phyloP scores from a whole-genome alignment of 2,113 vertebrate species.

The Urocitellus parryii region DNA sequence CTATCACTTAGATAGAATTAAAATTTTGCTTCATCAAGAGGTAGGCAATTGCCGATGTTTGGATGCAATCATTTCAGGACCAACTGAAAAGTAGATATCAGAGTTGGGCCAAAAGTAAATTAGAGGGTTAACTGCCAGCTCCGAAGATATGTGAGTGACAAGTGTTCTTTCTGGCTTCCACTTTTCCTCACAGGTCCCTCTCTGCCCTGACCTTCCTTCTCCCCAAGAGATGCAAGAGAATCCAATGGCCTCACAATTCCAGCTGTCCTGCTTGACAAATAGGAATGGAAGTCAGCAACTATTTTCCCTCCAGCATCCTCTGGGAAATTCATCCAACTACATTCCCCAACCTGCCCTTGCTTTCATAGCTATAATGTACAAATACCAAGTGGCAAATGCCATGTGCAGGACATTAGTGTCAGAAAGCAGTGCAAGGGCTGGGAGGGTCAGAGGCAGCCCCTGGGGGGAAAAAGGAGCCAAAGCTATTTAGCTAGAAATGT shows the following conservation, averaged over 20 bases:
- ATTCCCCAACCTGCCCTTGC: slow-evolving; percentile 19
- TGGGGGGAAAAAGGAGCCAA: slow-evolving; percentile 13
- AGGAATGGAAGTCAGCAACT: slow-evolving; percentile 58
- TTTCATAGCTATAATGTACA: slow-evolving; percentile 54
- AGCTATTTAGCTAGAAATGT: slow-evolving; percentile 2
- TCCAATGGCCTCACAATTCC: slow-evolving; percentile 17
- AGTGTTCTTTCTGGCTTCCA: not conserved
- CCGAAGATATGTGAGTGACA: not conserved
- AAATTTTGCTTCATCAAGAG: not conserved
- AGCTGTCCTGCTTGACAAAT: slow-evolving; percentile 60
- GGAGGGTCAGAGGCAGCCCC: not conserved
- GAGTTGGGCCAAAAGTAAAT: not conserved
- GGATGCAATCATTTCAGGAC: not conserved
- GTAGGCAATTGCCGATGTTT: not conserved
- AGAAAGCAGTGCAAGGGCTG: not conserved
- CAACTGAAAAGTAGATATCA: not conserved
- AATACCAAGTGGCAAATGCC: slow-evolving; percentile 57
- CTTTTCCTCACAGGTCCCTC: not conserved
- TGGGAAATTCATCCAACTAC: slow-evolving; percentile 62
- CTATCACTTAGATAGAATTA: not conserved
- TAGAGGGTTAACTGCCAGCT: not conserved
- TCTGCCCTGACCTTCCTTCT: slow-evolving; percentile 17
- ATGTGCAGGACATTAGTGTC: not conserved
- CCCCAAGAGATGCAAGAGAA: not conserved
- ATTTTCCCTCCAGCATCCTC: slow-evolving; percentile 62